phyloP scores from a whole-genome alignment of 1,140 invertebrate genomes.

The Eupeodes corollae region DNA sequence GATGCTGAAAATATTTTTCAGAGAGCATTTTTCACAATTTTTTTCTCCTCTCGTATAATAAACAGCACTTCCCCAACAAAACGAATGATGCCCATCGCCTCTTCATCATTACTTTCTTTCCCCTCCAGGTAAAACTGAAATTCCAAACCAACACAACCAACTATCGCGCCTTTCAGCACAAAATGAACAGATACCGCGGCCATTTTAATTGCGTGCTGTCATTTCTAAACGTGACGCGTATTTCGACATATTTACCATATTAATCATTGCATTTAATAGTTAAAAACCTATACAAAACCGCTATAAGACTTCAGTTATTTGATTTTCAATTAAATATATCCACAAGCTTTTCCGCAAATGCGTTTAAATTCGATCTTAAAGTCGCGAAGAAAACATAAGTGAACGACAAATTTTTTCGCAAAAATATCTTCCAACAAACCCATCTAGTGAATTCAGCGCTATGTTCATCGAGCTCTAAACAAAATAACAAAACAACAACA shows the following conservation, averaged over 20 bases:
- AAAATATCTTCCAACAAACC: too few relatives aligned
- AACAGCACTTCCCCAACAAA: slow-evolving; percentile 4
- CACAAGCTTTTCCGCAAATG: too few relatives aligned
- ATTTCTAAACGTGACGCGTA: slow-evolving; percentile 10
- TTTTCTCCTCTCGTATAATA: slow-evolving; percentile 7
- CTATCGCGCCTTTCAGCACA: neutral
- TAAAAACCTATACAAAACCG: slow-evolving; percentile 19
- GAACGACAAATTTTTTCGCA: too few relatives aligned
- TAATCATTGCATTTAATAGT: slow-evolving; percentile 25
- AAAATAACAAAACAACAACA: too few relatives aligned
- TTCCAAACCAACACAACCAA: neutral
- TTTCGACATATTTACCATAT: slow-evolving; percentile 19
- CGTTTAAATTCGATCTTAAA: too few relatives aligned
- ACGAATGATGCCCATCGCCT: neutral
- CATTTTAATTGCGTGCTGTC: slow-evolving; percentile 14
- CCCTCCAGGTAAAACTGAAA: neutral
- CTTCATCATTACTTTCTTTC: neutral
- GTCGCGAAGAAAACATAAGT: too few relatives aligned
- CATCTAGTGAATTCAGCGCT: too few relatives aligned
- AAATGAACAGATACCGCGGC: slow-evolving; percentile 4
- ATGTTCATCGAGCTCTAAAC: too few relatives aligned
- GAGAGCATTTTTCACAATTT: too few relatives aligned
- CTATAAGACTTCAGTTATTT: slow-evolving; percentile 8
- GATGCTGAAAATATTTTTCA: too few relatives aligned
- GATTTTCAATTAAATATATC: too few relatives aligned